These are phyloP conservation scores for Branchellion lobata DNA, from an alignment of 2,888 invertebrate genomes.

Conservation along the genomic window DNA sequence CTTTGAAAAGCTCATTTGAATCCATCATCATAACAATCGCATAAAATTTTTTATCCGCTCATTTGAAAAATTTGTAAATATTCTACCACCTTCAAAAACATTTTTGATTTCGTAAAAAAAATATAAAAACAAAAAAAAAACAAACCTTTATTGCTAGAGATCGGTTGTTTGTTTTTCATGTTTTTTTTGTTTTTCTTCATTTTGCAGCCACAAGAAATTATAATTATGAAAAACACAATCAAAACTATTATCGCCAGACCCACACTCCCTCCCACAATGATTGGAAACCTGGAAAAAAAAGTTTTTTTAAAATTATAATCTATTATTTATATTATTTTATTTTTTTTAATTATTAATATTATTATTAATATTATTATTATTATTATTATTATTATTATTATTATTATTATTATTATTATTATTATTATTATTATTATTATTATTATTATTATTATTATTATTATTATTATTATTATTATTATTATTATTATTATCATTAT, in stretches of 20 bases:
- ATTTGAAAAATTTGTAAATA: too few relatives aligned
- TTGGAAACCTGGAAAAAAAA: slow-evolving; percentile 14
- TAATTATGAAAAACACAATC: not conserved
- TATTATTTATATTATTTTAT: too few relatives aligned
- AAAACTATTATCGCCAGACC: slow-evolving; percentile 16
- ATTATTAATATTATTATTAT: not conserved
- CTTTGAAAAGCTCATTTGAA: too few relatives aligned
- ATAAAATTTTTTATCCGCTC: too few relatives aligned
- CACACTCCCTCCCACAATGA: slow-evolving; percentile 13
- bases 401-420: not conserved
- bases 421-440: not conserved
- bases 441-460: not conserved
- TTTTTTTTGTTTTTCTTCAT: not conserved
- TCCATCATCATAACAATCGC: too few relatives aligned
- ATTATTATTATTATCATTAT: not conserved
- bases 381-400: not conserved
- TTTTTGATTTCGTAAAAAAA: too few relatives aligned
- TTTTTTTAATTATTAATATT: not conserved
- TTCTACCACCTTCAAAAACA: too few relatives aligned
- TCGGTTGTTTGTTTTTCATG: slow-evolving; percentile 16
- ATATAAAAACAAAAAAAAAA: too few relatives aligned
- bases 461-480: not conserved
- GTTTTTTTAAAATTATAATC: too few relatives aligned
- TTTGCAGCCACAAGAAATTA: slow-evolving; percentile 4
- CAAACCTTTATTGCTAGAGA: slow-evolving; percentile 15